Conservation (phyloP, 2,888 invertebrate genomes). For the Himalopsyche tibetana region DNA sequence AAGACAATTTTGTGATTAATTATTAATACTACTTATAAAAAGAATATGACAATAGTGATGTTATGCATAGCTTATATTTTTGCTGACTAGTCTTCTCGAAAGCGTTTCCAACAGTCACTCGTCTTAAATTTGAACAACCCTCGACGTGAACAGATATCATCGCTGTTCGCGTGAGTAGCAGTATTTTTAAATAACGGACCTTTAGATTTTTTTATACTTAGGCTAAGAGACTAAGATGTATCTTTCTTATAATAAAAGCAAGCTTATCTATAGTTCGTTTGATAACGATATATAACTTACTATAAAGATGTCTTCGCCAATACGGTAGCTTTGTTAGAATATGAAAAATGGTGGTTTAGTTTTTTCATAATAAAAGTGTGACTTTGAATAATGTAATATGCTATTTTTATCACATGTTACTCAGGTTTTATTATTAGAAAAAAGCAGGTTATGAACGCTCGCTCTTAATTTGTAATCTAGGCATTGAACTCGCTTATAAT, state of each 20-base stretch:
- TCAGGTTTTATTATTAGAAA: too few species aligned
- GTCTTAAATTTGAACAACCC: too few species aligned
- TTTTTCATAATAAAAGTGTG: not conserved
- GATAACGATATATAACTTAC: not conserved
- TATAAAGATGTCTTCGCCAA: conserved; percentile 7
- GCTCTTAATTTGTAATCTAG: too few species aligned
- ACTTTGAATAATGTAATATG: too few species aligned
- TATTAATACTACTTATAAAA: conserved; percentile 4
- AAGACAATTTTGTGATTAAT: conserved; percentile 21
- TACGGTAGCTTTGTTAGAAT: conserved; percentile 20
- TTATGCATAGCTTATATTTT: conserved; percentile 10
- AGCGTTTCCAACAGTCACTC: not conserved
- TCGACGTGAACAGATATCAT: not conserved
- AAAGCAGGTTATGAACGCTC: too few species aligned
- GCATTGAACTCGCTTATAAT: too few species aligned
- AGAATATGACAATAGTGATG: conserved; percentile 16
- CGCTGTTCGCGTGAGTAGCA: not conserved
- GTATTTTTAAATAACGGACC: not conserved
- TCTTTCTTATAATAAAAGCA: too few species aligned
- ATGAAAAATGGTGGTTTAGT: not conserved
- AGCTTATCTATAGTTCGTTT: too few species aligned
- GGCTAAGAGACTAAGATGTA: conserved; percentile 6
- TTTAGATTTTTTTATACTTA: conserved; percentile 39
- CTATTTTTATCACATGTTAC: too few species aligned
- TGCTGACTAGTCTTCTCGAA: not conserved